A percentile compares a stretch with the other conserved stretches of the same genome.
Conservation (phyloP, 1,140 invertebrate species). For the Cyphomyrmex costatus region DNA sequence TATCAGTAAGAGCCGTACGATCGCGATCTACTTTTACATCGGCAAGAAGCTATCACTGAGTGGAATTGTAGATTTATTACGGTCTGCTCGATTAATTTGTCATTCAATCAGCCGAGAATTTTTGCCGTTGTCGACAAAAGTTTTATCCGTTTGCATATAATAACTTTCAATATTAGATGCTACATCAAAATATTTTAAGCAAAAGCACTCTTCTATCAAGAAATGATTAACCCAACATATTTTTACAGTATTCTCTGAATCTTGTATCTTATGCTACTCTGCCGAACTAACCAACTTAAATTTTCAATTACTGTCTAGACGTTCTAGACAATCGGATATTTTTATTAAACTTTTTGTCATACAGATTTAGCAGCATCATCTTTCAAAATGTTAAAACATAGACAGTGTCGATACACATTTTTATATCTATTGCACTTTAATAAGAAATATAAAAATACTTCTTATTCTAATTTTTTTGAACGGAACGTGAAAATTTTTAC, state of each 20-base stretch:
- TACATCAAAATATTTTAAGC: not conserved
- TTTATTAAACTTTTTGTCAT: not conserved
- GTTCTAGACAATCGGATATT: slow-evolving; percentile 29
- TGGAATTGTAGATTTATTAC: slow-evolving; percentile 22
- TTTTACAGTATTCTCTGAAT: not conserved
- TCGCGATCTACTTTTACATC: slow-evolving; percentile 27
- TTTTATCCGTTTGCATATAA: not conserved
- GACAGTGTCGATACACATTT: not conserved
- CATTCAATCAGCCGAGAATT: not conserved
- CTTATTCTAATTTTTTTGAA: not conserved
- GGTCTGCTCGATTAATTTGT: slow-evolving; percentile 12
- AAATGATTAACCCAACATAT: not conserved
- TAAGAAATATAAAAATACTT: not conserved
- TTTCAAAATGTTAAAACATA: not conserved
- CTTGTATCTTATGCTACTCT: not conserved
- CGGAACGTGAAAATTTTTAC: not conserved
- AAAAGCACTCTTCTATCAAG: not conserved
- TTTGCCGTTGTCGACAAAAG: not conserved
- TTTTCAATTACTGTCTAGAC: slow-evolving; percentile 25
- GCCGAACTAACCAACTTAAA: not conserved
- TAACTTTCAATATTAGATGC: not conserved
- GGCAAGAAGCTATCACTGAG: not conserved
- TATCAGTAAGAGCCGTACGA: slow-evolving; percentile 19
- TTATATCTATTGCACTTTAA: not conserved
- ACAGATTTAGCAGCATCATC: not conserved